Evolutionary conservation across 2,888 invertebrate species (phyloP).

Genomic region (Amaurobius ferox): DNA sequence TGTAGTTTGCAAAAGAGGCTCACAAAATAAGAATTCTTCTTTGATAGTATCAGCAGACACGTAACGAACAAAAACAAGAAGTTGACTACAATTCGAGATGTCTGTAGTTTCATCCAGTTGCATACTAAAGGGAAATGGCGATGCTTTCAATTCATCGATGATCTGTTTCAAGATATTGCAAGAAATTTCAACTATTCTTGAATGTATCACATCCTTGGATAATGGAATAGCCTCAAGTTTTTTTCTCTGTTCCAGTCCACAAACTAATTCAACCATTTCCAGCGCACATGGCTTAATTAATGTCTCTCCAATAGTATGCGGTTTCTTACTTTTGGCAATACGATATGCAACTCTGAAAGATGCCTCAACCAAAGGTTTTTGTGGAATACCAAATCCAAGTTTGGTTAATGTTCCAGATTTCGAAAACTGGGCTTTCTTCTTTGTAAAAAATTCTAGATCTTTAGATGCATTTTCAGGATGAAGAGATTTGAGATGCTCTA

Average conservation of each 20-base stretch:
- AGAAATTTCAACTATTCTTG: conserved; percentile 61
- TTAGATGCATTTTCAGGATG: conserved; percentile 42
- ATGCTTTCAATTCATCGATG: conserved; percentile 57
- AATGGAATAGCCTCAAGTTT: conserved; percentile 61
- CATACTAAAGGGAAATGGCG: conserved; percentile 65
- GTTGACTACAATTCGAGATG: conserved; percentile 56
- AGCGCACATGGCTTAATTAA: conserved; percentile 56
- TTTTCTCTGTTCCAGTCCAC: conserved; percentile 55
- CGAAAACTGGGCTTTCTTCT: conserved; percentile 30
- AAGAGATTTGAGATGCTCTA: conserved; percentile 39
- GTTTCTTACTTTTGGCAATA: conserved; percentile 64
- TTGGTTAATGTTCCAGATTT: conserved; percentile 33
- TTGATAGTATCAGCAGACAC: conserved; percentile 41
- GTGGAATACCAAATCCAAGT: conserved; percentile 41
- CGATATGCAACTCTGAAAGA: conserved; percentile 58
- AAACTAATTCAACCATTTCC: conserved; percentile 53
- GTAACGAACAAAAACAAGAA: conserved; percentile 52
- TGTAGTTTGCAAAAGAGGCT: conserved; percentile 49
- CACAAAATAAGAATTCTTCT: conserved; percentile 58
- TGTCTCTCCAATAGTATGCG: conserved; percentile 60
- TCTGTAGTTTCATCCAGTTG: conserved; percentile 78
- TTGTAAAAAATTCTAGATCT: conserved; percentile 25
- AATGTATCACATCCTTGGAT: conserved; percentile 54
- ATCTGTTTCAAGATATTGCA: conserved; percentile 62
- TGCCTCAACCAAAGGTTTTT: conserved; percentile 44